phyloP scores from a whole-genome alignment of 2,113 vertebrate species.

The Girardinichthys multiradiatus region DNA sequence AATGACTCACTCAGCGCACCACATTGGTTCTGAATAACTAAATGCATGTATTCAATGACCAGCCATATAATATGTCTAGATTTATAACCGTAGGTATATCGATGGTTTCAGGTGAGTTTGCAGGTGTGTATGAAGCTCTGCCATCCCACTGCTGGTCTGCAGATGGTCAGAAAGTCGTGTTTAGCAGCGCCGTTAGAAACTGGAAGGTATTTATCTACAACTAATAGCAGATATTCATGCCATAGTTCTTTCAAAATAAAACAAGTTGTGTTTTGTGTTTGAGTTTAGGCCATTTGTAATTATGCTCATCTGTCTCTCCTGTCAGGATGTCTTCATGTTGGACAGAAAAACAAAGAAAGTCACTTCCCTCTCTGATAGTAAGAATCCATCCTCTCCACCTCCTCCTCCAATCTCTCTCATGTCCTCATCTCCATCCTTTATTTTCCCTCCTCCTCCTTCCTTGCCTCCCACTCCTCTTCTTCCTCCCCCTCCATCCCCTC shows the following conservation, averaged over 20 bases:
- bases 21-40: not conserved
- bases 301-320: not conserved
- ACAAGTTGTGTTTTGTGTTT: not conserved
- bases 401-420: not conserved
- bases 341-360: conserved; percentile 73
- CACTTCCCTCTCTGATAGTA: conserved; percentile 71
- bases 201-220: conserved; percentile 67
- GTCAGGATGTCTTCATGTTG: conserved; percentile 73
- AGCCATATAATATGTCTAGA: no score
- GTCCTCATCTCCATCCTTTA: conserved; percentile 16
- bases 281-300: not conserved
- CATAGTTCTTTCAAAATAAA: not conserved
- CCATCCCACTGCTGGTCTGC: conserved; percentile 82
- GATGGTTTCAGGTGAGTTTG: conserved; percentile 72
- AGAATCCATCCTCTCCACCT: conserved; percentile 58
- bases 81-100: not conserved
- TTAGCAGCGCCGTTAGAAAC: conserved; percentile 81
- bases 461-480: not conserved
- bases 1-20: not conserved
- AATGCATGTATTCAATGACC: no score
- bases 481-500: conserved; percentile 15
- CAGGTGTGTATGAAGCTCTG: conserved; percentile 78
- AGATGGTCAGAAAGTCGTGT: conserved; percentile 80
- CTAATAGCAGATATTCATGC: not conserved
- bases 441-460: conserved; percentile 19